Base-by-base conservation (phyloP, 2,888 invertebrate species). In the Andrena chrysosceles region DNA sequence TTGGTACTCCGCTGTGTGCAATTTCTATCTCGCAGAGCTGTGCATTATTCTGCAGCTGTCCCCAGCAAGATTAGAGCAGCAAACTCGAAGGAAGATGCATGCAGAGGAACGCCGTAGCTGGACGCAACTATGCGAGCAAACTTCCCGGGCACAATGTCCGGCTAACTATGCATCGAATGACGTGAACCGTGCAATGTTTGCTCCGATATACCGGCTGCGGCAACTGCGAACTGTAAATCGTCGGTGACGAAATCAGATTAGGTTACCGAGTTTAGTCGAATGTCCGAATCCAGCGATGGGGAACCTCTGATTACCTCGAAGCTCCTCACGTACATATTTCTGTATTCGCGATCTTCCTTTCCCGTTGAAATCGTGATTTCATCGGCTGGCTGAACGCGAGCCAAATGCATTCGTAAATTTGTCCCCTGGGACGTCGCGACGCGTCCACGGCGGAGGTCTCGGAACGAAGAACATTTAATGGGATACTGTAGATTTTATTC, bases 151-250 rank as follows among this genome's bases (percentile, higher is more conserved):
- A 63, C 59, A 78, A 75, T 75, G 83, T 85, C 83, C 70, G 33
- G 78, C 73, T 76, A 85, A 85, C 75, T 67, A 76, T 73, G 72
- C 72, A 35, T 63, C 66, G 69, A 66, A 52, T 31, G 71, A 54
- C 64, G 85, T 56, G 80, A 82, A 83, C 72, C 72, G 74, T 68
- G 73, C 85, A 69, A 62, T 68, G 80, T 81, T 81, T 81, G 63
- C 67, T 49, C 35, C 67, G 26, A 67, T 68, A 35, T 56, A 77
- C 49, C 23, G 42, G 59, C 56, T 49, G n/a, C 59, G 26, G 60
- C 52, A 68, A 64, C 70, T 60, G 20, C 72, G 48, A 60, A 49
- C 52, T 63, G 72, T 78, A 54, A 85, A 85, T 85, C 72, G 69
- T 67, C 78, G 63, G n/a, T 20, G 75, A 20, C 54, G 70, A 67